These are phyloP conservation scores for Pluvialis apricaria DNA, from an alignment of 2,113 vertebrate species.

Conservation along the genomic window DNA sequence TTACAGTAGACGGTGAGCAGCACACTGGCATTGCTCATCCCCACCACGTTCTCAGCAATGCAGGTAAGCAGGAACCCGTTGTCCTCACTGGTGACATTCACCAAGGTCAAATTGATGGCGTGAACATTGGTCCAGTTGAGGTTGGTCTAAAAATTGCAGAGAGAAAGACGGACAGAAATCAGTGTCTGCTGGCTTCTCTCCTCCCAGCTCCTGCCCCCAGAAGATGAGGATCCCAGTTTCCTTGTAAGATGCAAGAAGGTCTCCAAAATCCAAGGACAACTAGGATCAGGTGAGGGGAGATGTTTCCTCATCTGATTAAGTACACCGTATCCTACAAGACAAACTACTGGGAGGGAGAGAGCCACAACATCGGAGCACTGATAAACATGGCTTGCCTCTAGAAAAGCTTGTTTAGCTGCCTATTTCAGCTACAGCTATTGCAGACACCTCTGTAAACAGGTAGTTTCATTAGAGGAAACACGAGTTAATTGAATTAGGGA, in stretches of 20 bases:
- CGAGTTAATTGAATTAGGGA: neutral
- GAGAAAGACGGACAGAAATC: neutral
- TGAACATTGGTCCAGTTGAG: conserved; percentile 95
- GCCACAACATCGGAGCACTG: neutral
- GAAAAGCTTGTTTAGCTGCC: neutral
- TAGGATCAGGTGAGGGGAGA: neutral
- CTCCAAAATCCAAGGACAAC: neutral
- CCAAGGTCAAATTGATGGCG: conserved; percentile 92
- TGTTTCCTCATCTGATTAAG: neutral
- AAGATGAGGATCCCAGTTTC: neutral
- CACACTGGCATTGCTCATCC: conserved; percentile 93
- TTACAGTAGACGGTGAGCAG: conserved; percentile 94
- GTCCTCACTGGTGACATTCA: conserved; percentile 93
- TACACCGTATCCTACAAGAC: neutral
- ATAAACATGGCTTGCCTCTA: neutral
- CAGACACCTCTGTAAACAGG: neutral
- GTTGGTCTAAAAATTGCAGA: conserved; percentile 80
- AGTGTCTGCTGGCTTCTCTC: neutral
- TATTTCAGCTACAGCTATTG: neutral
- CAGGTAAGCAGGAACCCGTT: conserved; percentile 91
- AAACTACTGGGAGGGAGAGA: neutral
- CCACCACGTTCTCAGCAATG: conserved; percentile 96
- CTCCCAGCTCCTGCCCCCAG: fast-evolving
- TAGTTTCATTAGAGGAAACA: neutral
- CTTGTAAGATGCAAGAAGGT: neutral